phyloP scores from a whole-genome alignment of 2,888 invertebrate species.

The Pristionchus fissidentatus region DNA sequence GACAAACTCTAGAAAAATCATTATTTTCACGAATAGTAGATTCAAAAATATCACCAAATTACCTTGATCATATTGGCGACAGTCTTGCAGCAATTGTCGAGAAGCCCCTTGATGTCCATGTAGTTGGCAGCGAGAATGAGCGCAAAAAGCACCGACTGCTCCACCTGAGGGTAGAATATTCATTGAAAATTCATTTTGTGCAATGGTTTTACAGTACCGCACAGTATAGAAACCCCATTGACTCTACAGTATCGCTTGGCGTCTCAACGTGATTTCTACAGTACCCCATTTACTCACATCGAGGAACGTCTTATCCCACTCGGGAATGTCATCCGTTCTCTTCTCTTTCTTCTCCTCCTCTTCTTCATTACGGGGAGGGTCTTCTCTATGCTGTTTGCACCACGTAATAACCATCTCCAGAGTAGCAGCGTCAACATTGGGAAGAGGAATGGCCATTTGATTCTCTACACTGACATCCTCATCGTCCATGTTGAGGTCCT shows the following conservation, averaged over 20 bases:
- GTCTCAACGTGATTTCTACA: neutral
- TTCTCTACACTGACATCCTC: neutral
- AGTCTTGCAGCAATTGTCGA: neutral
- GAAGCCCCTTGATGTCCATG: neutral
- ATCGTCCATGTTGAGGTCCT: conserved; percentile 4
- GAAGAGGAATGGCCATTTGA: neutral
- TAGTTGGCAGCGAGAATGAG: neutral
- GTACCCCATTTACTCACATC: neutral
- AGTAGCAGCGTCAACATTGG: neutral
- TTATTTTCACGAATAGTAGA: no score
- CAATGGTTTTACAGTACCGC: neutral
- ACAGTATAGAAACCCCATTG: neutral
- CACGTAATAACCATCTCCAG: neutral
- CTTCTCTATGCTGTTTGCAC: neutral
- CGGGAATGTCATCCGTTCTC: neutral
- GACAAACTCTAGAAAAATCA: no score
- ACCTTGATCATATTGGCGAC: neutral
- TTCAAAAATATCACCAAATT: no score
- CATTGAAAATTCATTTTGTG: neutral
- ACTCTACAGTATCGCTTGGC: neutral
- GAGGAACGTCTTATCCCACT: neutral
- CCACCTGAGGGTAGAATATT: neutral
- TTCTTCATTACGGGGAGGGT: neutral
- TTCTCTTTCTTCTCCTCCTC: conserved; percentile 11
- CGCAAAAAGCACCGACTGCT: neutral